Conservation (phyloP, 1,140 invertebrate species). For the Rhagoletis zephyria region DNA sequence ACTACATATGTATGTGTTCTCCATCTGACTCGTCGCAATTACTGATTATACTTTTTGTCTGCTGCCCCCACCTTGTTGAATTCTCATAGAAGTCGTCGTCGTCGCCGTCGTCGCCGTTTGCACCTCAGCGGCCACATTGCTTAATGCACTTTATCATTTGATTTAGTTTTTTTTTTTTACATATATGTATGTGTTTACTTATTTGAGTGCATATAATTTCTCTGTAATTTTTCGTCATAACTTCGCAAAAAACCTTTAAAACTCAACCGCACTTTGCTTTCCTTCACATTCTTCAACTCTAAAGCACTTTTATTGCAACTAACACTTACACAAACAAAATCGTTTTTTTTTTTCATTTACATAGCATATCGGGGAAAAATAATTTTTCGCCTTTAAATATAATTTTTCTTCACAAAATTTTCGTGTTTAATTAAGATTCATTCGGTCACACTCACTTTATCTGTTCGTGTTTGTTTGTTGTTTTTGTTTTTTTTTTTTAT, state of each 20-base stretch:
- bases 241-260: not conserved
- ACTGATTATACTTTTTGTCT: not conserved
- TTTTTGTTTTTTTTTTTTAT: not conserved
- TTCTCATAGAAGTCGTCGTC: not conserved
- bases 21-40: not conserved
- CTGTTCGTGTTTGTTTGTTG: not conserved
- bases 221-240: not conserved
- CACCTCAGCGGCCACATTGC: not conserved
- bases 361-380: not conserved
- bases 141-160: not conserved
- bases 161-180: too few species aligned
- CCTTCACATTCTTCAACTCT: not conserved
- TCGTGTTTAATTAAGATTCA: not conserved
- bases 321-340: not conserved
- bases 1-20: not conserved
- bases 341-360: not conserved
- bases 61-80: not conserved
- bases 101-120: not conserved
- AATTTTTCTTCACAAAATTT: not conserved
- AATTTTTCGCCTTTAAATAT: not conserved
- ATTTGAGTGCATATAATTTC: not conserved
- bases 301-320: not conserved
- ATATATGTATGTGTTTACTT: not conserved
- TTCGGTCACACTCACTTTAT: not conserved
- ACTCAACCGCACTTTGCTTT: constrained; percentile 8